Evolutionary conservation across 2,797 vertebrate species (phyloP).

Genomic region (Corythornis leucogaster): DNA sequence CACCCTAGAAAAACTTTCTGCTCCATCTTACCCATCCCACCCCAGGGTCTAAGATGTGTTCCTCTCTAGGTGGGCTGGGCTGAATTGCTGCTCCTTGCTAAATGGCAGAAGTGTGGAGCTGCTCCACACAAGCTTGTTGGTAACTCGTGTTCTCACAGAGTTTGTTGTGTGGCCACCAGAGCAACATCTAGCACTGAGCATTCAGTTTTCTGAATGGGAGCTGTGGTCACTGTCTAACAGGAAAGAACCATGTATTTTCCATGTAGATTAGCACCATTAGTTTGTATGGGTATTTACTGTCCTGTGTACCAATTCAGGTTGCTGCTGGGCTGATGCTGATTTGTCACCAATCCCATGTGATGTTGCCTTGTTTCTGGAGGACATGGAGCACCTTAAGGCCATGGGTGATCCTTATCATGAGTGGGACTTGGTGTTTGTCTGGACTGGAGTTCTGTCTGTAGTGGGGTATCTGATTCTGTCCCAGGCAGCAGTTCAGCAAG

Average conservation of each 20-base stretch:
- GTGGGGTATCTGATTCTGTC: background rate
- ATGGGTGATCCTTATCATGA: fast-evolving
- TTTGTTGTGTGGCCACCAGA: background rate
- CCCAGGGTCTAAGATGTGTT: background rate
- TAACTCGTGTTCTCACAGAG: background rate
- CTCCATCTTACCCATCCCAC: background rate
- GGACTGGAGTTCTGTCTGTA: background rate
- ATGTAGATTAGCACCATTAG: background rate
- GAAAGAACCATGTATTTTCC: background rate
- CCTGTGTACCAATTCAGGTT: fast-evolving
- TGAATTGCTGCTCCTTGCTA: background rate
- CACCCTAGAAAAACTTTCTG: constrained; percentile 18
- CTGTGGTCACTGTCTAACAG: background rate
- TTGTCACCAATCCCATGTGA: background rate
- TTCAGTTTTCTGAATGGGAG: background rate
- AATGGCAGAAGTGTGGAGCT: background rate
- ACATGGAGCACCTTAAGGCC: background rate
- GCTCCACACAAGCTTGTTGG: background rate
- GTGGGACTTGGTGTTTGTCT: background rate
- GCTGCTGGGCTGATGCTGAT: background rate
- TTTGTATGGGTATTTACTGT: background rate
- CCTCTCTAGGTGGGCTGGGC: background rate
- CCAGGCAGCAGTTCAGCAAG: background rate
- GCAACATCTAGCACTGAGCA: background rate
- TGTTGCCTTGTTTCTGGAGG: background rate